Evolutionary conservation across 2,888 invertebrate genomes (phyloP), one percentile per base, ranked within the genome.

Genomic region (Melieria picta): DNA sequence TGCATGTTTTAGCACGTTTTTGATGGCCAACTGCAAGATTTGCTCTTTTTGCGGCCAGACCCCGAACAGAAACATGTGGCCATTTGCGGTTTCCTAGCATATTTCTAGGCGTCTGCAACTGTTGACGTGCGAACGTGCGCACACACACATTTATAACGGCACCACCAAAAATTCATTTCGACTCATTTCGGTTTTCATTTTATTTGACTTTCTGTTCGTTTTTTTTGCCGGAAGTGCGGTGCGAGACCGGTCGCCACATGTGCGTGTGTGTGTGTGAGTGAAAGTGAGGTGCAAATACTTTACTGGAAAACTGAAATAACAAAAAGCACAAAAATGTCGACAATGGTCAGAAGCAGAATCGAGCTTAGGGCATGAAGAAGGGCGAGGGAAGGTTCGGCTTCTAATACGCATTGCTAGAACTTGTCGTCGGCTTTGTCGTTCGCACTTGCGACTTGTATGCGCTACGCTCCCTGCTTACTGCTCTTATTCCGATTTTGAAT

Each of bases 1-100:
- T 65, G 69, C 61, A 61, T 61, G 61, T n/a, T 61, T 52, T 52
- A 30, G 7, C 52, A 52, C 52, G 13, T n/a, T 9, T 52, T 13
- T 16, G 16, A 13, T 57, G 13, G 7, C 9, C 13, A 57, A 9
- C 7, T 57, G 13, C 57, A 30, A 30, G 30, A 30, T 30, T 30
- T 30, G 1, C 30, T 30, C 30, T 30, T 30, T 30, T 30, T 30
- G 30, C 3, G 30, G 30, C 30, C 30, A 30, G 30, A 30, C 30
- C 30, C 30, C 30, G 3, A 30, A 30, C 30, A 30, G 30, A 30
- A 13, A 52, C 13, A n/a, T 52, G 11, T n/a, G 13, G 52, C 11
- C 5, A 52, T 52, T 52, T 52, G 11, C n/a, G 5, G 9, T 52
- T 52, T 52, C 13, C 11, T 52, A 13, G 52, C 52, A 52, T 52